These are phyloP conservation scores for Beroe forskalii DNA, from an alignment of 37 sponge, comb jelly and placozoan genomes.

Conservation along the genomic window DNA sequence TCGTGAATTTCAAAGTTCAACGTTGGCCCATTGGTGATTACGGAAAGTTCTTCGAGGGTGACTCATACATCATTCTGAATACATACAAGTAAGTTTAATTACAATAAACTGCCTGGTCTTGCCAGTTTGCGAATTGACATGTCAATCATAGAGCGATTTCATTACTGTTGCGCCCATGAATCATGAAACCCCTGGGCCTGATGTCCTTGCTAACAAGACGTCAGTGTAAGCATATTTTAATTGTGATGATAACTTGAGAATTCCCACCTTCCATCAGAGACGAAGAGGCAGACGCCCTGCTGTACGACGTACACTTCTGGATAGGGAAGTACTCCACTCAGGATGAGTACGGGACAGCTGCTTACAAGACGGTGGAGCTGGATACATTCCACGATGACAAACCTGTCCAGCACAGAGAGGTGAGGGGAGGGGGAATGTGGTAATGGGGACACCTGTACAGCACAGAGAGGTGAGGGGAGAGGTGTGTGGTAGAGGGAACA, in stretches of 20 bases:
- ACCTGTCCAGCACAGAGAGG: slow-evolving; percentile 97
- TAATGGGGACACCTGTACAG: neutral
- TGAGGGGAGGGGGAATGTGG: too few relatives aligned
- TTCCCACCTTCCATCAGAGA: slow-evolving; percentile 72
- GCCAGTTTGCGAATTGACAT: neutral
- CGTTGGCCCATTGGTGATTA: slow-evolving; percentile 88
- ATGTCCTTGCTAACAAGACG: too few relatives aligned
- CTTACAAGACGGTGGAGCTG: slow-evolving; percentile 99
- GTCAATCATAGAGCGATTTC: too few relatives aligned
- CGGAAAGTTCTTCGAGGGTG: slow-evolving; percentile 96
- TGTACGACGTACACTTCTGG: slow-evolving; percentile 98
- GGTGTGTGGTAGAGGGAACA: too few relatives aligned
- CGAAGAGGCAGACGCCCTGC: slow-evolving; percentile 58
- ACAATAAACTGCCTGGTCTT: too few relatives aligned
- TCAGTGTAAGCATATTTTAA: too few relatives aligned
- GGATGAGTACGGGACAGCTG: slow-evolving; percentile 99
- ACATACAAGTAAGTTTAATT: slow-evolving; percentile 84
- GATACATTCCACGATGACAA: slow-evolving; percentile 98
- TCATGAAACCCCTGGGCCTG: too few relatives aligned
- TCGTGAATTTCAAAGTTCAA: slow-evolving; percentile 91
- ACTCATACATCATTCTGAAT: slow-evolving; percentile 97
- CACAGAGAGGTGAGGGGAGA: too few relatives aligned
- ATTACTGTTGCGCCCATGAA: too few relatives aligned
- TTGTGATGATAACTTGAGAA: too few relatives aligned
- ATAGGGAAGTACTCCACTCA: slow-evolving; percentile 92